Base-by-base conservation (phyloP, 53 echinoderm and acorn worm species). In the Crossaster papposus region DNA sequence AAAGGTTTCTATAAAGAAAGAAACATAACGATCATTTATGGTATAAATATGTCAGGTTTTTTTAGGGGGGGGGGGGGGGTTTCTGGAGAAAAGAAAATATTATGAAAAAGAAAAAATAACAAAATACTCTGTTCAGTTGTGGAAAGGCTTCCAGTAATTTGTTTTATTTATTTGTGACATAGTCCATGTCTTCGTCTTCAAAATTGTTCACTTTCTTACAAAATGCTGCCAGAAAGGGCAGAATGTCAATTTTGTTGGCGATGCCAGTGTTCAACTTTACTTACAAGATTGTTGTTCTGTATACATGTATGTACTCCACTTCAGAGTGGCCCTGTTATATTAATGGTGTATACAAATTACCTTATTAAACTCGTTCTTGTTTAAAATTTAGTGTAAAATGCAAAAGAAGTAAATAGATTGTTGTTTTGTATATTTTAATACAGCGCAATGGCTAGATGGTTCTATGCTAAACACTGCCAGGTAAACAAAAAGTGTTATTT, bases 401-500 rank as follows among this genome's bases (percentile, higher is more conserved):
- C 58, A 68, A 24, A 23, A n/a, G 22, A 68, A 68, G 22, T 28
- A 3, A 68, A 34, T 74, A 74, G 35, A 35, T 33, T 18, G n/a
- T 74, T 74, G 34, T 33, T 35, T 34, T 35, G 74, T 74, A 36
- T 74, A 74, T 74, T 36, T n/a, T 74, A 74, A 74, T 74, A 32
- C 35, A 36, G 68, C n/a, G 28, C 24, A 3, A 68, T 26, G n/a
- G 68, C 28, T 4, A 26, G 9, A n/a, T n/a, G n/a, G n/a, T n/a
- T 58, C 6, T 26, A 24, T 68, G 87, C 77, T 87, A 87, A 54
- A 72, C 87, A 87, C 87, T 87, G 87, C 87, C 87, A 76, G 32
- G 30, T 36, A 35, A 22, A 38, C 3, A 36, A 23, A 34, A 18
- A 1, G 1, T 5, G 6, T 34, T 34, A 36, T 74, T 74, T 32